Percentiles rank a stretch among this genome's conserved stretches.
These are phyloP conservation scores for Oxycera nigricornis DNA, from an alignment of 2,888 invertebrate genomes.

Conservation along the genomic window DNA sequence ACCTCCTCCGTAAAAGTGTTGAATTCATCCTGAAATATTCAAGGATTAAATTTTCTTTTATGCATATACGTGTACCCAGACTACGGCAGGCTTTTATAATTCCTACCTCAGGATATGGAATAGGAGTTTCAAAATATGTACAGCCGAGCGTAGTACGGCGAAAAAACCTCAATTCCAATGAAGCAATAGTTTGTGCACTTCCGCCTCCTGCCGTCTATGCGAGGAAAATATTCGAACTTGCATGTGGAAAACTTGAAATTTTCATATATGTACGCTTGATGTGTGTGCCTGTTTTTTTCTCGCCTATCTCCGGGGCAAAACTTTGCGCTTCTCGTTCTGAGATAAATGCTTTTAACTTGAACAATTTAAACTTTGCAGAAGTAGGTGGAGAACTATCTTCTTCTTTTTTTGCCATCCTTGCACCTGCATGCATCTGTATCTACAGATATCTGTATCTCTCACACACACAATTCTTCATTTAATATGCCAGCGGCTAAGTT, in stretches of 20 bases:
- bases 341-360: constrained; percentile 37
- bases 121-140: not conserved
- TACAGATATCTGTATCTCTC: not conserved
- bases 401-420: not conserved
- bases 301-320: not conserved
- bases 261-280: constrained; percentile 1
- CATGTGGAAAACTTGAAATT: constrained; percentile 20
- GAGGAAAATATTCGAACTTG: not conserved
- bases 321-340: constrained; percentile 16
- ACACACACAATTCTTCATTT: constrained; percentile 6
- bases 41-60: constrained; percentile 16
- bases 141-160: not conserved
- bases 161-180: not conserved
- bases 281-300: no score
- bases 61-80: not conserved
- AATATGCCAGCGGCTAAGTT: constrained; percentile 19
- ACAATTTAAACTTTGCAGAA: constrained; percentile 30
- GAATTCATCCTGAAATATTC: constrained; percentile 31
- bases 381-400: not conserved
- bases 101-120: not conserved
- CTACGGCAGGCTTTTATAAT: not conserved
- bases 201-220: not conserved
- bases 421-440: not conserved
- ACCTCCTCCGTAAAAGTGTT: constrained; percentile 4
- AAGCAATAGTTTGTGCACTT: not conserved